Percentiles rank a stretch among this genome's conserved stretches.
Evolutionary conservation across 2,888 invertebrate species (phyloP).

Genomic region (Mythimna impura): DNA sequence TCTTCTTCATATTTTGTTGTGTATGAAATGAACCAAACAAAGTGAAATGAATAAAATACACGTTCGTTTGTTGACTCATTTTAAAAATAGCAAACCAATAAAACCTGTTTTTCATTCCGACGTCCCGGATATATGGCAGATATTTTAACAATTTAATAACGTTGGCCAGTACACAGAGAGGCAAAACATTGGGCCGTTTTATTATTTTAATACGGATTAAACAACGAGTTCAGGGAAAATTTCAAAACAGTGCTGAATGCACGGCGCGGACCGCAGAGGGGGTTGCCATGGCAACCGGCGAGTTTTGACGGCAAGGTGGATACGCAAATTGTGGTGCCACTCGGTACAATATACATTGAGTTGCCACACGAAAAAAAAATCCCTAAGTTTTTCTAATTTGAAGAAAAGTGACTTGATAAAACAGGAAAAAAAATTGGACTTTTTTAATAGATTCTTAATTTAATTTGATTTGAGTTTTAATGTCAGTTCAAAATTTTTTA

Average conservation of each 20-base stretch:
- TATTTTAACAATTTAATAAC: constrained; percentile 73
- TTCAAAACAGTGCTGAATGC: constrained; percentile 83
- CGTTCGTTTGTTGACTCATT: constrained; percentile 33
- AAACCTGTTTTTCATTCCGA: constrained; percentile 55
- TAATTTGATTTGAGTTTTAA: not conserved
- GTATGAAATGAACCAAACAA: constrained; percentile 25
- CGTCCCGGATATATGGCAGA: constrained; percentile 66
- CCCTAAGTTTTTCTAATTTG: constrained; percentile 19
- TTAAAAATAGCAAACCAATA: constrained; percentile 61
- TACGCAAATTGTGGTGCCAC: constrained; percentile 79
- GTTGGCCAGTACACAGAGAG: constrained; percentile 66
- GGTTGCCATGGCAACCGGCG: constrained; percentile 85
- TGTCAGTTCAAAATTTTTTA: too few species aligned
- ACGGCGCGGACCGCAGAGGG: constrained; percentile 82
- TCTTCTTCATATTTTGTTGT: constrained; percentile 22
- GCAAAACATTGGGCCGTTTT: constrained; percentile 79
- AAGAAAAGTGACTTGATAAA: not conserved
- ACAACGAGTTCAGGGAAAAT: constrained; percentile 81
- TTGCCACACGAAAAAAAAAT: constrained; percentile 47
- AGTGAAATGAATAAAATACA: constrained; percentile 40
- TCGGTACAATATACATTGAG: constrained; percentile 70
- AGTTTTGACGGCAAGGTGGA: constrained; percentile 84
- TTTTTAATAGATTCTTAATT: not conserved
- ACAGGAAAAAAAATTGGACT: not conserved
- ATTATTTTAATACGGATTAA: constrained; percentile 86